Conservation (phyloP, 2,888 invertebrate genomes). For the Augiades crinisus region DNA sequence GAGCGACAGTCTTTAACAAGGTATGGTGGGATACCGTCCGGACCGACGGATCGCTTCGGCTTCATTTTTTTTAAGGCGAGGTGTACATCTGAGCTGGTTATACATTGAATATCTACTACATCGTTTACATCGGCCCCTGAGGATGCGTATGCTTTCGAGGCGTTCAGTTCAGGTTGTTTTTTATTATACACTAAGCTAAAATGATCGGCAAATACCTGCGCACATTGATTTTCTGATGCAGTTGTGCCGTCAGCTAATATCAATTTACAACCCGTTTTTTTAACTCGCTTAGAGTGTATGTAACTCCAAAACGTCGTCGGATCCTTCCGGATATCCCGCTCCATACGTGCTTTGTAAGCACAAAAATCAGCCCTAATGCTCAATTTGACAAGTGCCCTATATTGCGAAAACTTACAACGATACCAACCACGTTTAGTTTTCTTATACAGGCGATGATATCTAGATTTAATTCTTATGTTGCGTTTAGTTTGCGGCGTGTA, state of each 20-base stretch:
- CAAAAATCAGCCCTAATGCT: conserved; percentile 7
- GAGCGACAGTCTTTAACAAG: background rate
- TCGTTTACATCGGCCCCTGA: background rate
- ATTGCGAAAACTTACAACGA: background rate
- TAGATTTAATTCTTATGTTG: too few relatives aligned
- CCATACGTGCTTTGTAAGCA: background rate
- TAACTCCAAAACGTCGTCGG: background rate
- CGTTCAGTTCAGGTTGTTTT: background rate
- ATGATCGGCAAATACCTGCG: background rate
- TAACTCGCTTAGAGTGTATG: background rate
- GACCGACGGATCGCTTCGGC: background rate
- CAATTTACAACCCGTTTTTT: background rate
- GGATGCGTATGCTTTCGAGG: background rate
- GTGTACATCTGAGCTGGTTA: background rate
- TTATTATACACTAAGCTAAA: background rate
- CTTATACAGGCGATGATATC: too few relatives aligned
- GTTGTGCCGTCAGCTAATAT: background rate
- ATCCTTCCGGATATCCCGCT: background rate
- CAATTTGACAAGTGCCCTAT: conserved; percentile 5
- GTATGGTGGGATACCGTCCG: conserved; percentile 8
- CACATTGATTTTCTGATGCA: background rate
- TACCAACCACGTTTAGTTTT: too few relatives aligned
- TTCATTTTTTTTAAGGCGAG: background rate
- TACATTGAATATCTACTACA: background rate
- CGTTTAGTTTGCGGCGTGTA: too few relatives aligned